Percentiles rank a stretch among this genome's conserved stretches.
Conservation (phyloP, 2,888 invertebrate genomes). For the Leptinotarsa peninsularis region DNA sequence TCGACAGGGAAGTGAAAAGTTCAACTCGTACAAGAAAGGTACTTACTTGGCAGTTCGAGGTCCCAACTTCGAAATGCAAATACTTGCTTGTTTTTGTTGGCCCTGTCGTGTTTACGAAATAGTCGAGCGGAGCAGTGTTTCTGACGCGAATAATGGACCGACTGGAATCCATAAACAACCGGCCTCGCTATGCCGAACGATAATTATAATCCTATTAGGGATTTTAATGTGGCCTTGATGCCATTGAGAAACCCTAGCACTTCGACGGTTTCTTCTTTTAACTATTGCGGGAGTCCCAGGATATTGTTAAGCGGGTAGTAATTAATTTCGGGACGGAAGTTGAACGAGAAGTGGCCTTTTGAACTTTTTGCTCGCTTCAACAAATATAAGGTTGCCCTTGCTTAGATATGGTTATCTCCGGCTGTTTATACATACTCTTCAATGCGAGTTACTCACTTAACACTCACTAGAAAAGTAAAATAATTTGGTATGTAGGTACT, state of each 20-base stretch:
- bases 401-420: too few species aligned
- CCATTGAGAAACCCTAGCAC: conserved; percentile 35
- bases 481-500: too few species aligned
- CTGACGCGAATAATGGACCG: conserved; percentile 20
- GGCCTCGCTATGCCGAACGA: conserved; percentile 21
- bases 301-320: too few species aligned
- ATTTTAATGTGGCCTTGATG: conserved; percentile 30
- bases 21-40: conserved; percentile 22
- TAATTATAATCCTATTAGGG: conserved; percentile 44
- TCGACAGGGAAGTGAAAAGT: conserved; percentile 11
- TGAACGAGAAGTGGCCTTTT: too few species aligned
- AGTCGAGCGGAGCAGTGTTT: neutral
- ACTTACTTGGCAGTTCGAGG: conserved; percentile 21
- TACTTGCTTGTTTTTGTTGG: conserved; percentile 18
- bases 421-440: too few species aligned
- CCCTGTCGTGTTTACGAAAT: conserved; percentile 9
- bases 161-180: conserved; percentile 24
- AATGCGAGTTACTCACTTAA: too few species aligned
- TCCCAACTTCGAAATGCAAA: conserved; percentile 6
- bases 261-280: neutral
- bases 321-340: too few species aligned
- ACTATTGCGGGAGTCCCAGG: neutral
- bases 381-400: too few species aligned
- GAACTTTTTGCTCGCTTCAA: too few species aligned
- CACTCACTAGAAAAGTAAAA: too few species aligned